A percentile compares a stretch with the other conserved stretches of the same genome.
phyloP scores from a whole-genome alignment of 2,113 vertebrate genomes.

The Pseudopipra pipra region DNA sequence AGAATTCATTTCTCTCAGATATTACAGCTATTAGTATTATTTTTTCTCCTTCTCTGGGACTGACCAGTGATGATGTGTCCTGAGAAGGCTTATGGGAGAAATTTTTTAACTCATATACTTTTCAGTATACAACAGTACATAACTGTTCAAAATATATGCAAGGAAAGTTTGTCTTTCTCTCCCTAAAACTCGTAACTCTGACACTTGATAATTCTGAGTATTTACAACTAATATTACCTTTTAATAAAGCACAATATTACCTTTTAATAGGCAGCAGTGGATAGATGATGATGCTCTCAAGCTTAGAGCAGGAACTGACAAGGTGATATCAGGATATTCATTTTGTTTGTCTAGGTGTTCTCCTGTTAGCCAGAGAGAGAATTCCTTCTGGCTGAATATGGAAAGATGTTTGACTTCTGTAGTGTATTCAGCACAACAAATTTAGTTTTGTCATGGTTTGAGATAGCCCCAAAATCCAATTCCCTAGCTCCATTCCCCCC shows the following conservation, averaged over 20 bases:
- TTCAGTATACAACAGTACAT: not conserved
- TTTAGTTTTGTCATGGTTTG: too few species aligned
- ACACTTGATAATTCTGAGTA: not conserved
- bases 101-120: not conserved
- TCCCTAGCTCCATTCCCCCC: too few species aligned
- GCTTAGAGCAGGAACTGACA: not conserved
- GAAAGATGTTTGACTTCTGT: not conserved
- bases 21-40: not conserved
- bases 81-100: not conserved
- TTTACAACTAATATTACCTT: not conserved
- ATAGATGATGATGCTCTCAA: not conserved
- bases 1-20: not conserved
- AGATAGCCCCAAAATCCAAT: too few species aligned
- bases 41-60: not conserved
- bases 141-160: not conserved
- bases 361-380: not conserved
- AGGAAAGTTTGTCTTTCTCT: not conserved
- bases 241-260: not conserved
- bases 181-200: not conserved
- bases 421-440: not conserved
- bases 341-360: not conserved
- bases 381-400: not conserved
- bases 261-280: not conserved
- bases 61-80: not conserved
- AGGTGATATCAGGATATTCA: fast-evolving